Conservation (phyloP, 92 coral and sea anemone genomes). For the Porites evermanni region DNA sequence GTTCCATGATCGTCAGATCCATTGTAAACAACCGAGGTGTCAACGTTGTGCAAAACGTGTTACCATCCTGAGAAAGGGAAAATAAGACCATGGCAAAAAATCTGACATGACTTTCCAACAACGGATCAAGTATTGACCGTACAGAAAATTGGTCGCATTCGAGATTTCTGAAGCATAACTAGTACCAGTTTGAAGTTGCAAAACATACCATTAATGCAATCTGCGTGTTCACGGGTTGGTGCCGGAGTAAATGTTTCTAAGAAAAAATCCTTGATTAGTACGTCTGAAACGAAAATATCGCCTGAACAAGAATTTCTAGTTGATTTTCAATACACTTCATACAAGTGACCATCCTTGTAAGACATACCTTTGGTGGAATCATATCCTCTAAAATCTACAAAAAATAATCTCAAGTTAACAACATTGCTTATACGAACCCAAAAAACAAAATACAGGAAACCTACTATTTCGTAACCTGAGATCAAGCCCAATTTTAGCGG, state of each 20-base stretch:
- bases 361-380: constrained; percentile 97
- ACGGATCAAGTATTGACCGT: too few species aligned
- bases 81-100: not conserved
- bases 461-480: too few species aligned
- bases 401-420: not conserved
- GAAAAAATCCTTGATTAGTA: constrained; percentile 4
- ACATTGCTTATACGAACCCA: too few species aligned
- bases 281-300: not conserved
- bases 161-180: too few species aligned
- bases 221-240: constrained; percentile 97
- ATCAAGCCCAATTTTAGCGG: too few species aligned
- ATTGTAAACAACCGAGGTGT: constrained; percentile 93
- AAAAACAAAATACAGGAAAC: too few species aligned
- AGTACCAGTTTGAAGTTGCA: too few species aligned
- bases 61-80: constrained; percentile 81
- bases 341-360: not conserved
- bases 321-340: too few species aligned
- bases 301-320: not conserved
- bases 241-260: constrained; percentile 95
- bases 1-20: constrained; percentile 84
- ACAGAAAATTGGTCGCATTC: too few species aligned
- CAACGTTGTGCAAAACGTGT: constrained; percentile 92
- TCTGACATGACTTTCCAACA: too few species aligned
- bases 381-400: constrained; percentile 92
- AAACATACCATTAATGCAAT: constrained; percentile 92